Conservation (phyloP, 37 sponge, comb jelly and placozoan species). For the Mnemiopsis leidyi region DNA sequence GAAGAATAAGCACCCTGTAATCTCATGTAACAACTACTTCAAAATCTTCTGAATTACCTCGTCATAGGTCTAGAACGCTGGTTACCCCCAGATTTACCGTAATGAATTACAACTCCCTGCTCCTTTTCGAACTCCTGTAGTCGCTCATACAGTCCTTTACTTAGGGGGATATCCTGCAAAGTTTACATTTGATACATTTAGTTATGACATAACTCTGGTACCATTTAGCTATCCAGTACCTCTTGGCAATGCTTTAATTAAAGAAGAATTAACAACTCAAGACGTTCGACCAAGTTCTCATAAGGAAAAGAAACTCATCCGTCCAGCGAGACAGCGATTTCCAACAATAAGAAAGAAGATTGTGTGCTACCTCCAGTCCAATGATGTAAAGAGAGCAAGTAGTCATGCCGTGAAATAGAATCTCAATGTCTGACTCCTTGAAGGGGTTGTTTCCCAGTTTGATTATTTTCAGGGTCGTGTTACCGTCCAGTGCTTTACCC, state of each 20-base stretch:
- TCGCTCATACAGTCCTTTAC: constrained; percentile 11
- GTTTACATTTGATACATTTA: too few species aligned
- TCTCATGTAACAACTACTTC: background rate
- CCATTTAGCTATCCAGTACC: too few species aligned
- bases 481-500: background rate
- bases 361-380: constrained; percentile 57
- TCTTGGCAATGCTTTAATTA: too few species aligned
- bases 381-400: constrained; percentile 8
- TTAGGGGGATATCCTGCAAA: background rate
- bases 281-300: too few species aligned
- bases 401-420: background rate
- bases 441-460: constrained; percentile 46
- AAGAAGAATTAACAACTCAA: too few species aligned
- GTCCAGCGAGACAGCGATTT: too few species aligned
- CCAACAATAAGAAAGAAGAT: too few species aligned
- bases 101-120: background rate
- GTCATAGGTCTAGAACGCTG: background rate
- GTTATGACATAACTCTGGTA: too few species aligned
- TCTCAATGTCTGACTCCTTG: background rate
- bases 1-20: too few species aligned
- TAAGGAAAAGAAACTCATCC: too few species aligned
- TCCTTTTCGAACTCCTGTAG: constrained; percentile 27
- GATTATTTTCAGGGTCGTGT: background rate
- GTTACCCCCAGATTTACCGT: constrained; percentile 41
- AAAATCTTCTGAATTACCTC: background rate